Evolutionary conservation across 2,113 vertebrate genomes (phyloP).

Genomic region (Semnornis frantzii): DNA sequence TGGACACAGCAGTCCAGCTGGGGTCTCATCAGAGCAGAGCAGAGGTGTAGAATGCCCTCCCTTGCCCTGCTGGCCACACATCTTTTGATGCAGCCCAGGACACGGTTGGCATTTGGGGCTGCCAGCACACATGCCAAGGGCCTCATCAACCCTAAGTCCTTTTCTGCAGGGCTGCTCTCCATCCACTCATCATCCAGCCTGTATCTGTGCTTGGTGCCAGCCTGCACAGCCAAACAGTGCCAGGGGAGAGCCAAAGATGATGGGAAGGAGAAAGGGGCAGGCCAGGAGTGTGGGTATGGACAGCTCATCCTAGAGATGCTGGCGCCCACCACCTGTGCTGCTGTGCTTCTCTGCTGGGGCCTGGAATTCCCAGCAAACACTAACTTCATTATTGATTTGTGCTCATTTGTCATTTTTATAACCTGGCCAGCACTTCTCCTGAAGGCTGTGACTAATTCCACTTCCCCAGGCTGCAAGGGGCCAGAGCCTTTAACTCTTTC

Average conservation of each 20-base stretch:
- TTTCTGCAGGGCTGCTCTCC: too few relatives aligned
- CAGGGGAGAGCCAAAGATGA: neutral
- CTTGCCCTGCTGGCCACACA: too few relatives aligned
- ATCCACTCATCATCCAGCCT: too few relatives aligned
- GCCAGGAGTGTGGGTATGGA: neutral
- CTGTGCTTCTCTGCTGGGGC: neutral
- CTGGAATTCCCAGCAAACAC: constrained; percentile 57
- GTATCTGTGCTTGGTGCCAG: too few relatives aligned
- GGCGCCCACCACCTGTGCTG: neutral
- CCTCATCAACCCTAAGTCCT: too few relatives aligned
- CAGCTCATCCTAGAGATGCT: neutral
- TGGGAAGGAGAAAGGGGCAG: neutral
- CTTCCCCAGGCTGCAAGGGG: constrained; percentile 23
- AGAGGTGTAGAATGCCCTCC: too few relatives aligned
- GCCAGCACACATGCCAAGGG: too few relatives aligned
- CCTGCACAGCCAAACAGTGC: neutral
- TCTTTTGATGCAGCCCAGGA: too few relatives aligned
- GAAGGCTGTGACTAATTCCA: constrained; percentile 63
- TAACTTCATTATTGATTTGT: constrained; percentile 40
- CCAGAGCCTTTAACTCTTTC: constrained; percentile 14
- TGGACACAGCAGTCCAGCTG: too few relatives aligned
- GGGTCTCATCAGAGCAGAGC: too few relatives aligned
- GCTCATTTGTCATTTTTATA: constrained; percentile 64
- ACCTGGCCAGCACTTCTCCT: constrained; percentile 50
- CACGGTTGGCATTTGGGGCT: too few relatives aligned